Base-by-base conservation (phyloP, 1,140 invertebrate genomes). In the Drosophila burlai region DNA sequence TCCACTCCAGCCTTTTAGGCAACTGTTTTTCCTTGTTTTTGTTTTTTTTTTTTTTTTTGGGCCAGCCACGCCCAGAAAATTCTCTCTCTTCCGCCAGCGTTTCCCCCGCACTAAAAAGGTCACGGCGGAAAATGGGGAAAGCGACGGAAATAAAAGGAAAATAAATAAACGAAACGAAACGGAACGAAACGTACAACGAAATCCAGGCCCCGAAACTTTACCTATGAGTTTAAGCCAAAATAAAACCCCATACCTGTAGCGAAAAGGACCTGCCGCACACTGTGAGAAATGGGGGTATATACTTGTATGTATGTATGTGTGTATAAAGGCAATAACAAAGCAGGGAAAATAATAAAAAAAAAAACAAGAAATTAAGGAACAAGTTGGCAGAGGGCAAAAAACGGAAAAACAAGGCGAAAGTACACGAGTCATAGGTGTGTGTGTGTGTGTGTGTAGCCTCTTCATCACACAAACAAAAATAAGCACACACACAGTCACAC, bases 41-140 rank as follows among this genome's bases (percentile, higher is more conserved):
- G 7, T 26, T n/a, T n/a, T n/a, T n/a, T n/a, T n/a, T 3, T 16
- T 15, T 21, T 29, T 3, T 11, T 40, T 55, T 16, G 52, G 49
- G 69, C 42, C 64, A 71, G 77, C 84, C 84, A 89, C 84, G 84
- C 84, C 84, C 78, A 89, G 81, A 89, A 89, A 89, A 84, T 86
- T 63, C 42, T 58, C 42, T 58, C 58, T 64, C 62, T 45, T 16
- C 72, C 15, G 11, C 29, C 40, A 64, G n/a, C 16, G 31, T 24
- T 18, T 8, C 31, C 45, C 45, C 50, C 60, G 58, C 58, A 43
- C 59, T 69, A 55, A 87, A 87, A 87, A 87, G 84, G 84, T 87
- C 84, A 84, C 58, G 84, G 55, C 73, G 77, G 64, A 38, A 72
- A 82, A 61, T 66, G 79, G 76, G 81, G 63, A 69, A 63, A 76